Evolutionary conservation across 2,888 invertebrate species (phyloP), one percentile per base, ranked within the genome.

Genomic region (Thumatha senex): DNA sequence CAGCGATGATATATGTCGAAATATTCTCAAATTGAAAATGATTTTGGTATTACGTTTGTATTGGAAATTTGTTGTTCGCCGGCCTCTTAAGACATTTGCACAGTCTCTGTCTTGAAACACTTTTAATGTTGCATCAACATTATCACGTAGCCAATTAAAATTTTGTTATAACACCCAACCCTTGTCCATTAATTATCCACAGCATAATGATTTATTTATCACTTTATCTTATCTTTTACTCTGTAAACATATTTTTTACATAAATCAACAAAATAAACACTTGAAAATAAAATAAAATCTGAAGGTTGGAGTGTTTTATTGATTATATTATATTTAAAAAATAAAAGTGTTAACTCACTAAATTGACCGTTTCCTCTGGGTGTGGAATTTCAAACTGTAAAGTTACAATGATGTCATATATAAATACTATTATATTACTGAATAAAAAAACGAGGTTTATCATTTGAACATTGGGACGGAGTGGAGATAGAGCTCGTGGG

Each of bases 101-200:
- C 48, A 67, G 60, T 56, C 56, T 49, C 55, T 48, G 45, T 52
- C 56, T 59, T 63, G 57, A 31, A 43, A 69, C 63, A 45, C 14
- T 73, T 79, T 76, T 73, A 79, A 80, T 80, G 80, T 81, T 74
- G 56, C 61, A 70, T 71, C 67, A 80, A 82, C 76, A 80, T 76
- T 74, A 78, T 76, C 78, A 78, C 76, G 77, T 67, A 79, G 73
- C 75, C 79, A 84, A 82, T 85, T 85, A 82, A 82, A 80, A 75
- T 78, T 75, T 59, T 72, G 71, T 74, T 69, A 64, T 63, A 67
- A 63, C 52, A 71, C 63, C 54, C 54, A 72, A 69, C 68, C 72
- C 67, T 61, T 57, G 61, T 70, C 71, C 64, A 79, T 82, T 79
- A 78, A 83, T 80, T 77, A 76, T 63, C 61, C 60, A 64, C 51